Evolutionary conservation across 2,888 invertebrate genomes (phyloP), one percentile per base, ranked within the genome.

Genomic region (Amphimallon solstitiale): DNA sequence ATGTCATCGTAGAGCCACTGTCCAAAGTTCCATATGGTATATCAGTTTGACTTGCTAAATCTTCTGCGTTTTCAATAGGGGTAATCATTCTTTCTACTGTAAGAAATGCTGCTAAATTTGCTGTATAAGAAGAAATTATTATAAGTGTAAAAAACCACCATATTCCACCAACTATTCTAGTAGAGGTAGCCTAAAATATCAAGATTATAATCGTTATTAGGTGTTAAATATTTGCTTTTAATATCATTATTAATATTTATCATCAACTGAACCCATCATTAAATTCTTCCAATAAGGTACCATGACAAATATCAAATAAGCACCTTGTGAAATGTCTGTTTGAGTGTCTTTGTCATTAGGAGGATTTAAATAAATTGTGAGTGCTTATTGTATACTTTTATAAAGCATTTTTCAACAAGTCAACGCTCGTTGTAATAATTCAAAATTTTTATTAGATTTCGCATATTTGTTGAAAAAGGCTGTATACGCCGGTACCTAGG

Each of bases 131-230:
- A 0, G 97, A 97, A 69, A 98, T 94, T 80, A 98, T 97, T 81
- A 99, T 98, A 40, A 99, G 87, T 0, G 98, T 98, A 84, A 99
- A 99, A 85, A 99, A 98, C 97, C 98, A 99, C 98, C 98, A 99
- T 75, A 95, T 94, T 0, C 94, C 97, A 7, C 97, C 97, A 4
- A 98, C 97, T 71, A 98, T 94, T 61, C 98, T 86, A 0, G 98
- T 98, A 3, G 94, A 94, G 1, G 94, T 93, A 1, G 94, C 94
- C 94, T 94, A 77, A 9, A 61, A 54, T 61, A 14, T 46, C 14
- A 45, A 29, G 5, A 15, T 29, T 35, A 29, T 7, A 4, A 10
- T 29, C 15, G 17, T 9, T 51, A 5, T 40, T 21, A 12, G 0
- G 12, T 10, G 4, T 2, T n/a, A 21, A 10, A n/a, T n/a, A n/a